A percentile compares a stretch with the other conserved stretches of the same genome.
phyloP scores from a whole-genome alignment of 2,113 vertebrate genomes.

The Atlantisia rogersi region DNA sequence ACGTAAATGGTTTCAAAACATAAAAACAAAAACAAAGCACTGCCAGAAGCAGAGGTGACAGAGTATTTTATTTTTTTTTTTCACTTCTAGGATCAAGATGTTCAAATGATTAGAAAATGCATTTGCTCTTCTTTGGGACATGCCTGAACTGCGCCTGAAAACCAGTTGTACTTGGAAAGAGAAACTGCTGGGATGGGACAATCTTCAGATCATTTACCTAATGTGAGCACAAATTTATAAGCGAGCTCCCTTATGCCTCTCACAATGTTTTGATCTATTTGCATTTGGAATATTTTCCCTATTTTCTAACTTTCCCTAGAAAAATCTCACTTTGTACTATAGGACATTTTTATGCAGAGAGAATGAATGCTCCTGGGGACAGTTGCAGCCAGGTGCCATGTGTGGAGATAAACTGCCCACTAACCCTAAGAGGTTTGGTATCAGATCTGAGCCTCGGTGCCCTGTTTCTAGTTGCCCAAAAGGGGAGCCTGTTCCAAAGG shows the following conservation, averaged over 20 bases:
- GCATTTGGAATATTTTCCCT: neutral
- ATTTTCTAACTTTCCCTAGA: neutral
- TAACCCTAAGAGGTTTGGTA: neutral
- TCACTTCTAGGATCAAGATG: neutral
- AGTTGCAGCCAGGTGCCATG: neutral
- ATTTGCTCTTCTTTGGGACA: neutral
- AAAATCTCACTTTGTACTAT: neutral
- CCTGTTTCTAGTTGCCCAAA: neutral
- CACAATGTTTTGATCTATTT: neutral
- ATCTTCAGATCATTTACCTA: neutral
- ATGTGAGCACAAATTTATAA: neutral
- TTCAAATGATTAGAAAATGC: neutral
- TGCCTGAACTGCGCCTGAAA: neutral
- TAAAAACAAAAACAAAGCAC: neutral
- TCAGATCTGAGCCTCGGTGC: neutral
- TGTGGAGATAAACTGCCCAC: neutral
- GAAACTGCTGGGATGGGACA: neutral
- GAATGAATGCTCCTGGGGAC: neutral
- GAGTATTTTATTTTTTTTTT: neutral
- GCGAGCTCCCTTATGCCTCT: neutral
- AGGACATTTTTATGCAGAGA: neutral
- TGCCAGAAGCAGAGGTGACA: neutral
- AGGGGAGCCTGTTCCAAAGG: neutral
- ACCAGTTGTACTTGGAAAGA: neutral
- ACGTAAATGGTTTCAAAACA: neutral